Percentiles rank a stretch among this genome's conserved stretches.
These are phyloP conservation scores for Cataglyphis albicans DNA, from an alignment of 2,888 invertebrate genomes.

Conservation along the genomic window DNA sequence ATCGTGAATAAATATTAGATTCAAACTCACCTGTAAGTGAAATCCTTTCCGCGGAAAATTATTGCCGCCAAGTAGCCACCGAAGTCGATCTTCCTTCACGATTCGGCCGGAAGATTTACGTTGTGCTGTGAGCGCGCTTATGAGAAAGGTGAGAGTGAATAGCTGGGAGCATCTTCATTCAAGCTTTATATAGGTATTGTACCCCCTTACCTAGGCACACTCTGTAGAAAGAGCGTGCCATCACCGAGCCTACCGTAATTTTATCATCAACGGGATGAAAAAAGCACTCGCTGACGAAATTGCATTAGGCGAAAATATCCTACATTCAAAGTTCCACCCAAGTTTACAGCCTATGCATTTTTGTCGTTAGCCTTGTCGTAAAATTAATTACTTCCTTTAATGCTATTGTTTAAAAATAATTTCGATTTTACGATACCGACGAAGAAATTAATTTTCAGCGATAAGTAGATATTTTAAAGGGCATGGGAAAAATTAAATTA, in stretches of 20 bases:
- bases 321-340: slow-evolving; percentile 22
- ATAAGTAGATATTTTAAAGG: not conserved
- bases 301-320: slow-evolving; percentile 56
- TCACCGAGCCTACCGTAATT: slow-evolving; percentile 77
- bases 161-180: slow-evolving; percentile 86
- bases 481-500: not conserved
- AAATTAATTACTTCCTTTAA: not conserved
- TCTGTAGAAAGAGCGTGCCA: slow-evolving; percentile 81
- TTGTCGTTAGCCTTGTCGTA: not conserved
- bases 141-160: slow-evolving; percentile 86
- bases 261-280: slow-evolving; percentile 71
- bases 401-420: not conserved
- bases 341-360: slow-evolving; percentile 10
- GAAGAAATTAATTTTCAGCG: not conserved
- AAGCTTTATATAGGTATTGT: slow-evolving; percentile 86
- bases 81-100: slow-evolving; percentile 72
- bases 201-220: slow-evolving; percentile 82
- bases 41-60: slow-evolving; percentile 65
- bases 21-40: slow-evolving; percentile 69
- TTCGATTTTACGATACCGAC: not conserved
- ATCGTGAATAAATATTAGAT: not conserved
- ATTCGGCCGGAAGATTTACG: slow-evolving; percentile 75
- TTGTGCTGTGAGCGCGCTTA: slow-evolving; percentile 80
- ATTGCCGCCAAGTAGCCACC: slow-evolving; percentile 51
- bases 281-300: slow-evolving; percentile 61